Percentiles rank a stretch among this genome's conserved stretches.
Conservation (phyloP, 1,140 invertebrate genomes). For the Mamestra configurata region DNA sequence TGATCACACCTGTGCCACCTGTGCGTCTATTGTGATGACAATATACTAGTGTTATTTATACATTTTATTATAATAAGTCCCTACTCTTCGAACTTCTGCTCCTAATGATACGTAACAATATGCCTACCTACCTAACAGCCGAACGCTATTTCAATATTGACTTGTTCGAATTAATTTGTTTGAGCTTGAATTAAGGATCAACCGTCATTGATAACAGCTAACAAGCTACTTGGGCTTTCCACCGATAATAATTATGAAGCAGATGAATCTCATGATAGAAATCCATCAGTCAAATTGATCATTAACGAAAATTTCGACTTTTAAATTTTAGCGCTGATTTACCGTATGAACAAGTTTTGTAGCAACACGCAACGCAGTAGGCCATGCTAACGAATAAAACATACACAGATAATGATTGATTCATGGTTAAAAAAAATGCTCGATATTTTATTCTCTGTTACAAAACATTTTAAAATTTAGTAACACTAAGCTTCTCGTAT, state of each 20-base stretch:
- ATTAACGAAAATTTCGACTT: too few species aligned
- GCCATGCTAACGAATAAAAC: not conserved
- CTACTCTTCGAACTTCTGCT: constrained; percentile 5
- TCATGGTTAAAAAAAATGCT: not conserved
- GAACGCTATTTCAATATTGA: not conserved
- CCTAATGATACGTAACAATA: too few species aligned
- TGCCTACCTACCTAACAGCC: too few species aligned
- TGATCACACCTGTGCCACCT: not conserved
- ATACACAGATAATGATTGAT: too few species aligned
- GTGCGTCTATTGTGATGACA: constrained; percentile 64
- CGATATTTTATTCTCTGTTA: constrained; percentile 57
- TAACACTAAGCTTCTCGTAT: constrained; percentile 75
- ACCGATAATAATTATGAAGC: not conserved
- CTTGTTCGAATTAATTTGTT: not conserved
- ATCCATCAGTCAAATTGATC: too few species aligned
- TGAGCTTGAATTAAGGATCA: not conserved
- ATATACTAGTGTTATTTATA: constrained; percentile 64
- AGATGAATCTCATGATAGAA: not conserved
- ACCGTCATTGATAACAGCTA: not conserved
- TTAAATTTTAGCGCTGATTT: too few species aligned
- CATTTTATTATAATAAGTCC: constrained; percentile 24
- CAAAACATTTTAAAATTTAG: constrained; percentile 61
- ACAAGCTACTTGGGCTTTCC: not conserved
- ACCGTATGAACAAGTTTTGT: not conserved
- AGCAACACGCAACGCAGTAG: not conserved